Evolutionary conservation across 64 coral and sea anemone genomes (phyloP).

Genomic region (Orbicella faveolata): DNA sequence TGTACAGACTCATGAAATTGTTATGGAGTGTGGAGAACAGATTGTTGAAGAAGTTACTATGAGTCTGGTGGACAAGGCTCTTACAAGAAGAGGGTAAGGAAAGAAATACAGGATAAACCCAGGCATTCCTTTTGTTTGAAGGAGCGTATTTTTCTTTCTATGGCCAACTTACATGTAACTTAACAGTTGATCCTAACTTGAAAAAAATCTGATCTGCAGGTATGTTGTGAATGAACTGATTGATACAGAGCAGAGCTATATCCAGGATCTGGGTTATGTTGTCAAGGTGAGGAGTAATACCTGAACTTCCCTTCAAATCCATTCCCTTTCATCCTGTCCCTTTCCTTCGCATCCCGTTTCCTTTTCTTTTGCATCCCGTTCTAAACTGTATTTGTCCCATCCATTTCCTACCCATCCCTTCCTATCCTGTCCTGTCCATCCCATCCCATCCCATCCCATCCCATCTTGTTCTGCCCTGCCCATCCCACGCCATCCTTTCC

Average conservation of each 20-base stretch:
- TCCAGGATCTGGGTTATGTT: constrained; percentile 84
- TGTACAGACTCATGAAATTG: constrained; percentile 45
- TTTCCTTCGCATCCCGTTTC: no score
- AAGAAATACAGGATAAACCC: background rate
- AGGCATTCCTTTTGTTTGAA: no score
- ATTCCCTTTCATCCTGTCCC: no score
- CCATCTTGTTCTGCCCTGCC: no score
- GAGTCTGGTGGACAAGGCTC: constrained; percentile 41
- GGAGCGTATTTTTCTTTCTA: background rate
- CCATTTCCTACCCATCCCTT: no score
- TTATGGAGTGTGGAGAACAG: constrained; percentile 33
- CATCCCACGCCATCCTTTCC: no score
- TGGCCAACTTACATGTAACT: background rate
- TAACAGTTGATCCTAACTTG: background rate
- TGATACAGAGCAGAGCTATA: constrained; percentile 86
- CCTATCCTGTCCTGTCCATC: no score
- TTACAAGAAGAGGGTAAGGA: constrained; percentile 58
- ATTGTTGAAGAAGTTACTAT: constrained; percentile 36
- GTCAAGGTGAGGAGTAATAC: constrained; percentile 61
- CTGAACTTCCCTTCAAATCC: no score
- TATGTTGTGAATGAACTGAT: constrained; percentile 90
- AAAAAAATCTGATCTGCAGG: constrained; percentile 1
- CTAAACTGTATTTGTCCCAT: no score
- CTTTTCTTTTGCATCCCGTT: no score
- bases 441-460: no score